phyloP scores from a whole-genome alignment of 2,888 invertebrate genomes.

The Julus scanicus region DNA sequence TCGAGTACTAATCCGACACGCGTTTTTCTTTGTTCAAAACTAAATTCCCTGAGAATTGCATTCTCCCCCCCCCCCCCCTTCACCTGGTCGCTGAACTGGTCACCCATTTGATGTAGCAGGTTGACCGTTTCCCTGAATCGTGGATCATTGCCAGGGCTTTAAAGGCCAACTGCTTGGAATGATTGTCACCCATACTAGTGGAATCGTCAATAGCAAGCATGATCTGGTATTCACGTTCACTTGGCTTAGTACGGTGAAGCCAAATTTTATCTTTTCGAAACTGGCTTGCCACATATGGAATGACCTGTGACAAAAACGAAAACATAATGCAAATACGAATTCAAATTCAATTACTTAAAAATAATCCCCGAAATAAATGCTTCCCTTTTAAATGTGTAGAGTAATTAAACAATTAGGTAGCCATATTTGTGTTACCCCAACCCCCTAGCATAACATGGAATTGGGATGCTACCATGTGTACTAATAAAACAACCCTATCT shows the following conservation, averaged over 20 bases:
- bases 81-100: constrained; percentile 86
- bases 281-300: constrained; percentile 98
- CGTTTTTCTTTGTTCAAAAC: constrained; percentile 91
- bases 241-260: constrained; percentile 94
- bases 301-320: too few relatives aligned
- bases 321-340: too few relatives aligned
- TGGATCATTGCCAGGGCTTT: constrained; percentile 92
- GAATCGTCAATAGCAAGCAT: constrained; percentile 97
- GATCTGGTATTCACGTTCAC: constrained; percentile 95
- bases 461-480: too few relatives aligned
- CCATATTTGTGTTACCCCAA: too few relatives aligned
- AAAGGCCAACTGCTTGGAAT: constrained; percentile 81
- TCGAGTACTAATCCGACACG: constrained; percentile 84
- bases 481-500: too few relatives aligned
- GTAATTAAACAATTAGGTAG: too few relatives aligned
- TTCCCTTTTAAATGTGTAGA: too few relatives aligned
- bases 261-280: constrained; percentile 99
- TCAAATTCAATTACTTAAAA: too few relatives aligned
- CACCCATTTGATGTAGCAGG: constrained; percentile 87
- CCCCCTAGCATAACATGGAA: too few relatives aligned
- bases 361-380: too few relatives aligned
- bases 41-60: constrained; percentile 70
- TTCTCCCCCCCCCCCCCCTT: too few relatives aligned
- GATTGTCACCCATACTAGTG: constrained; percentile 72
- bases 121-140: constrained; percentile 86